A percentile compares a stretch with the other conserved stretches of the same genome.
Evolutionary conservation across 2,113 vertebrate species (phyloP).

Genomic region (Thalassoma bifasciatum): DNA sequence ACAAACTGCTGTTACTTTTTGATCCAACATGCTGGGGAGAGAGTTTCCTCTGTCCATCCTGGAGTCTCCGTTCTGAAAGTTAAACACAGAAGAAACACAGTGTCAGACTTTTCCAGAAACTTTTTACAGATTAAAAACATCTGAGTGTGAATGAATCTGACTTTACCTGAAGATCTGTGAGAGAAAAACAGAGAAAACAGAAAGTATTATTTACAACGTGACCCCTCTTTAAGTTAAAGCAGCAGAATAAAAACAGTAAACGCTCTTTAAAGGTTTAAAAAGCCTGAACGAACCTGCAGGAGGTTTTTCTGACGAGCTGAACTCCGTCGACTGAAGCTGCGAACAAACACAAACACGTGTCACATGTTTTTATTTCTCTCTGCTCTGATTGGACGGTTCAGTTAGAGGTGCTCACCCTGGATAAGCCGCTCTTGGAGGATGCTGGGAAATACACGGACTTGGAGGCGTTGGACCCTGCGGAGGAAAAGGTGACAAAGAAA

Average conservation of each 20-base stretch:
- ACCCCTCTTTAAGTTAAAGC: too few relatives aligned
- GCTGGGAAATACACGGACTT: constrained; percentile 84
- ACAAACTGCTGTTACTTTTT: constrained; percentile 79
- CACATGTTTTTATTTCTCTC: not conserved
- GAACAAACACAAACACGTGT: constrained; percentile 34
- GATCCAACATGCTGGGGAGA: constrained; percentile 91
- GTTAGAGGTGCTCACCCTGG: constrained; percentile 83
- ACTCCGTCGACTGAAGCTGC: constrained; percentile 92
- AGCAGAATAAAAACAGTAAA: too few relatives aligned
- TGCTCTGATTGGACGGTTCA: not conserved
- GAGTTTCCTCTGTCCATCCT: constrained; percentile 94
- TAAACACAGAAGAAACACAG: constrained; percentile 32
- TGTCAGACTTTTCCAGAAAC: not conserved
- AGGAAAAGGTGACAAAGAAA: not conserved
- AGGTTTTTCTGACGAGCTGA: constrained; percentile 80
- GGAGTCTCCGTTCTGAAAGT: constrained; percentile 88
- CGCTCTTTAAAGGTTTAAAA: not conserved
- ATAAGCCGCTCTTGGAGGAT: constrained; percentile 82
- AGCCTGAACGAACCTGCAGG: constrained; percentile 44
- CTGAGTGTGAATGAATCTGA: not conserved
- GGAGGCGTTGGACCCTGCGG: constrained; percentile 79
- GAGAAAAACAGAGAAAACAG: not conserved
- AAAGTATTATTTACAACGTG: not conserved
- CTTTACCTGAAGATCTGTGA: constrained; percentile 70
- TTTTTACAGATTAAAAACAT: not conserved